phyloP scores from a whole-genome alignment of 2,113 vertebrate species.

The Trachemys scripta region DNA sequence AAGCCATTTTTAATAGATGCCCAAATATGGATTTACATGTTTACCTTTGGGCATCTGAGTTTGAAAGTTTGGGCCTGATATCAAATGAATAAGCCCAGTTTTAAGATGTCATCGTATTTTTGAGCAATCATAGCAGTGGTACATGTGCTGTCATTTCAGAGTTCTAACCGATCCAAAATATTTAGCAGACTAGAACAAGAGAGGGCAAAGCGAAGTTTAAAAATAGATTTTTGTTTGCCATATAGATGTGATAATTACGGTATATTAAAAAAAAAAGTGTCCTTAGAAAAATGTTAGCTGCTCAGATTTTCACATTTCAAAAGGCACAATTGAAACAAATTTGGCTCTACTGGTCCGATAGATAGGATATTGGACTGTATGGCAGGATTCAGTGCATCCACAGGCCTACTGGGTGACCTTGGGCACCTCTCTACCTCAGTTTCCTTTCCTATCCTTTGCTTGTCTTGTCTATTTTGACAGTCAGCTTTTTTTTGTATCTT shows the following conservation, averaged over 20 bases:
- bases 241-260: not conserved
- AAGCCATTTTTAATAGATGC: not conserved
- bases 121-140: not conserved
- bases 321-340: not conserved
- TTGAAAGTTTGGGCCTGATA: not conserved
- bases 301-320: not conserved
- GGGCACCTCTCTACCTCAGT: not conserved
- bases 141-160: not conserved
- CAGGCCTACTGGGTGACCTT: not conserved
- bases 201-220: not conserved
- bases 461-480: not conserved
- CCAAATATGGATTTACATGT: not conserved
- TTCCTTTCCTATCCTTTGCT: not conserved
- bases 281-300: not conserved
- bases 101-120: not conserved
- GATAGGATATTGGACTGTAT: not conserved
- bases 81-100: not conserved
- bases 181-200: not conserved
- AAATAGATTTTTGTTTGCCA: not conserved
- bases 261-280: not conserved
- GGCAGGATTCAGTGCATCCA: not conserved
- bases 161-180: not conserved
- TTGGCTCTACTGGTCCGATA: not conserved
- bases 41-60: not conserved
- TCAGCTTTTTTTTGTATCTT: not conserved